Evolutionary conservation across 1,140 invertebrate species (phyloP), one percentile per base, ranked within the genome.

Genomic region (Cydia strobilella): DNA sequence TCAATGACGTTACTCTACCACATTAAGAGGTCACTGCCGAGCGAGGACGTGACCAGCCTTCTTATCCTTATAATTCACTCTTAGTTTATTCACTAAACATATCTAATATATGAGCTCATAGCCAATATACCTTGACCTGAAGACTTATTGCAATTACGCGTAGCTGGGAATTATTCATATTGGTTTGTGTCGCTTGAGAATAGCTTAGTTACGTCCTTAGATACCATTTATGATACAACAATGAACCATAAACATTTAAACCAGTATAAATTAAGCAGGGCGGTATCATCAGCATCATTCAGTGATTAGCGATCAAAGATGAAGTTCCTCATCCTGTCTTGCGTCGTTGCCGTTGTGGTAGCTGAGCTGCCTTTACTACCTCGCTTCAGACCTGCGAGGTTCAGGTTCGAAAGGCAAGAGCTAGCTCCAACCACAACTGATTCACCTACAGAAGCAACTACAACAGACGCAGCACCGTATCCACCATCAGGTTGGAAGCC

Each of bases 401-500:
- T 90, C 73, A 82, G 90, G 73, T 88, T 79, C 75, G 88, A 90
- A 79, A 82, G 89, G 15, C 81, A 84, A 63, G 89, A 92, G 75
- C 65, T 90, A 63, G 89, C 86, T 15, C 89, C 90, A 35, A 86
- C 86, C 2, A 59, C 54, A 2, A 59, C 54, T 3, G 54, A 59
- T 12, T 59, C 54, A 20, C 54, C 54, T 1, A 59, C 54, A 59
- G 54, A 59, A 23, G 54, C 54, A 23, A 59, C n/a, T n/a, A n/a
- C 54, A 0, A 90, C 90, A 6, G 89, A 90, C 12, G 75, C 83
- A 69, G 78, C 86, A 84, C 87, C 6, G 82, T 92, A 92, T 51
- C 84, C 88, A 0, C 77, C 86, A 3, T 92, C 91, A 2, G 92
- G 92, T n/a, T 93, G 90, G 90, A 90, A 86, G 45, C 92, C 92